Percentiles rank a stretch among this genome's conserved stretches.
Conservation (phyloP, 2,797 vertebrate species). For the Rhynchonycteris naso region DNA sequence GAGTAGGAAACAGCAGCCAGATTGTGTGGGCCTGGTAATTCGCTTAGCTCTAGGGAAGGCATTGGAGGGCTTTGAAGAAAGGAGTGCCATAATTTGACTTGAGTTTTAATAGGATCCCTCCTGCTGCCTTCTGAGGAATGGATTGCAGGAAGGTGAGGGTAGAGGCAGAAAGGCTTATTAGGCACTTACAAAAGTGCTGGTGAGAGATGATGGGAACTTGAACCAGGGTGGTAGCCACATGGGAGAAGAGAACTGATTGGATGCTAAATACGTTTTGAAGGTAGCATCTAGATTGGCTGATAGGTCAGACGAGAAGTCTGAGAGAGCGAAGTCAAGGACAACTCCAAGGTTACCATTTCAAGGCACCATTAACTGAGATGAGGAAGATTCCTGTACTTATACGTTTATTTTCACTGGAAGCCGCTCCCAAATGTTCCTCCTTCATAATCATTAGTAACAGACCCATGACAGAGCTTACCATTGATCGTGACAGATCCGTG, state of each 20-base stretch:
- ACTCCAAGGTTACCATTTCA: neutral
- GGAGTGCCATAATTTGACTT: neutral
- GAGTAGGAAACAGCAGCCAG: neutral
- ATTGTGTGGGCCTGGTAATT: too few species aligned
- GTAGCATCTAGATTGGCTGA: neutral
- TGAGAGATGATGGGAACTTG: neutral
- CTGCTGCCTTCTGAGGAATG: neutral
- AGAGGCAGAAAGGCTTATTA: neutral
- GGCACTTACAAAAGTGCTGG: neutral
- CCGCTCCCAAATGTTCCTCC: neutral
- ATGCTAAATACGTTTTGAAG: neutral
- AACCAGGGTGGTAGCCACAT: neutral
- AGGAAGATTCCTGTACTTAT: neutral
- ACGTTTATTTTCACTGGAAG: neutral
- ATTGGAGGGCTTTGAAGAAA: neutral
- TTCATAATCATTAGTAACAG: conserved; percentile 38
- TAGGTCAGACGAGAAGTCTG: neutral
- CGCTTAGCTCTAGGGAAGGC: neutral
- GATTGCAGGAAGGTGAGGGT: neutral
- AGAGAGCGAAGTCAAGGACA: neutral
- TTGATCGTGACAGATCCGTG: neutral
- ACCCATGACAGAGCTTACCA: neutral
- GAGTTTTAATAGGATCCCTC: neutral
- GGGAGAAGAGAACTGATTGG: neutral
- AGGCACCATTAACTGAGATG: neutral